Percentiles rank a stretch among this genome's conserved stretches.
phyloP scores from a whole-genome alignment of 2,113 vertebrate genomes.

The Caretta caretta region DNA sequence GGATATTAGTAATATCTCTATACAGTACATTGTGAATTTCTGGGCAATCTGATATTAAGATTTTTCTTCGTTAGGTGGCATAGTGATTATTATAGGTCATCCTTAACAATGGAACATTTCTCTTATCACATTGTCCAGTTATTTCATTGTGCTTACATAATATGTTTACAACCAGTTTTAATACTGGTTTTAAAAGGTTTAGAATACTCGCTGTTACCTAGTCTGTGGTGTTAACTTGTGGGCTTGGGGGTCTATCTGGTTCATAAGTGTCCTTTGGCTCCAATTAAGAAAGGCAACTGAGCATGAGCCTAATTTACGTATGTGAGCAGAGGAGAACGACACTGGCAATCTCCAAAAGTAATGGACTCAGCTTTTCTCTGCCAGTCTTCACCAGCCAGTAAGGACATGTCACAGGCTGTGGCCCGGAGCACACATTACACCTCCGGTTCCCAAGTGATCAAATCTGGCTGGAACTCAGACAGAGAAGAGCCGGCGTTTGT shows the following conservation, averaged over 20 bases:
- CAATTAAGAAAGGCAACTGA: neutral
- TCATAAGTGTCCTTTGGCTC: neutral
- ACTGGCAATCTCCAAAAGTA: conserved; percentile 23
- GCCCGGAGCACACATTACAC: neutral
- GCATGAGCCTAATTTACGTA: neutral
- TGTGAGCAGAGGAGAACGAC: neutral
- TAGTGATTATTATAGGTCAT: too few relatives aligned
- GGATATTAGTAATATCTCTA: neutral
- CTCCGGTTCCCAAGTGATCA: neutral
- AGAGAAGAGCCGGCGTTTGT: neutral
- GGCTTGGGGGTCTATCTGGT: neutral
- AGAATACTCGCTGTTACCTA: neutral
- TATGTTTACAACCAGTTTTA: neutral
- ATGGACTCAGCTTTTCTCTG: neutral
- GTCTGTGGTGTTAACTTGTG: neutral
- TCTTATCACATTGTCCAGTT: neutral
- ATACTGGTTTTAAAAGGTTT: neutral
- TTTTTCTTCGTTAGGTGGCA: too few relatives aligned
- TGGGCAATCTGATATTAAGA: too few relatives aligned
- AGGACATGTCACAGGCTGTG: neutral
- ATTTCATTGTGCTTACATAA: accelerated
- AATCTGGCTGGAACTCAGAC: neutral
- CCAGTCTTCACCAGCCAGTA: neutral
- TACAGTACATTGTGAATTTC: too few relatives aligned
- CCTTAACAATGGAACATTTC: neutral